Evolutionary conservation across 2,113 vertebrate genomes (phyloP), one percentile per base, ranked within the genome.

Genomic region (Stigmatopora argus): DNA sequence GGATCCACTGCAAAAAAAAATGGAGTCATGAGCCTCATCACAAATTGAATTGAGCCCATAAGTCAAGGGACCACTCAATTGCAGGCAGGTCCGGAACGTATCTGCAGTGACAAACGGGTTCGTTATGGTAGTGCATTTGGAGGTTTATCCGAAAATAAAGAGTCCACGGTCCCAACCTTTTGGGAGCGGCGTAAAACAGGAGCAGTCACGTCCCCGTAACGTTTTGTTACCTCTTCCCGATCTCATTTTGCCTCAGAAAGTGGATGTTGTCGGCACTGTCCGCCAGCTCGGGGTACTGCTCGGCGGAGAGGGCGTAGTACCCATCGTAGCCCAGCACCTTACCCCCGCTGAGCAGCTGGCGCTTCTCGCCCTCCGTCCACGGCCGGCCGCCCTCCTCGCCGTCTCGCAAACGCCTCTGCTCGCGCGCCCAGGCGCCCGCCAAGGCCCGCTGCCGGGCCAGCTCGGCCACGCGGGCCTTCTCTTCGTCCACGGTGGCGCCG

Each of bases 271-370:
- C 97, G 64, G 94, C 92, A 23, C 95, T 97, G 92, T 99, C 97
- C 51, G 96, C 94, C 85, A 99, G 90, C 87, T 98, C 97, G 0
- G 97, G 97, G 92, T 98, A 98, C 92, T 98, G 97, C 91, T 99
- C 96, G 72, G 96, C 95, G 19, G 97, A 97, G 81, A 99, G 95
- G 90, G 98, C 94, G 77, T 98, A 98, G 92, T 98, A 99, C 75
- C 97, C 97, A 67, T 98, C 97, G 0, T 95, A 99, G 69, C 97
- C 96, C 88, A 95, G 90, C 68, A 99, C 97, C 71, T 95, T 94
- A 58, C 96, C 97, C 1, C 94, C 92, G 74, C 95, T 97, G 70
- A 99, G 90, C 67, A 98, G 90, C 90, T 99, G 97, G 88, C 95
- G 92, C 86, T 98, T 98, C 84, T 99, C 97, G 48, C 95, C 95